These are phyloP conservation scores for Parus major DNA, from an alignment of 2,113 vertebrate species.

Conservation along the genomic window DNA sequence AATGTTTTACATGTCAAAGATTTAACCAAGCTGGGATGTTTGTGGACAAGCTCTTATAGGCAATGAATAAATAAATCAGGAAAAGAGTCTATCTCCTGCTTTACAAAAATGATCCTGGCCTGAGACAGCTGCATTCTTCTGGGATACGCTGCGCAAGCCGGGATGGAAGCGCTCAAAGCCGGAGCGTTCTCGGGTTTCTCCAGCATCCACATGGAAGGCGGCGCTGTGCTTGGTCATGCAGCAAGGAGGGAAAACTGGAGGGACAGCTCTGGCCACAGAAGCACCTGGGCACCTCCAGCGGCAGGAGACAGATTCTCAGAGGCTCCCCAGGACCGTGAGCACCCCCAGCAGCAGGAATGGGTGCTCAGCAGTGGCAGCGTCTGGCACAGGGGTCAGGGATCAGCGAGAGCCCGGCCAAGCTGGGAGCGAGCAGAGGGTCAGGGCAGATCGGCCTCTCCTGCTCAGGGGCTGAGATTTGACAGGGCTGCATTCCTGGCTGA, in stretches of 20 bases:
- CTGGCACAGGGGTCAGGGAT: slow-evolving; percentile 18
- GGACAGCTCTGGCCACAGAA: background rate
- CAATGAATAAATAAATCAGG: slow-evolving; percentile 49
- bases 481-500: slow-evolving; percentile 59
- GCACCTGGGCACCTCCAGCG: background rate
- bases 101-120: background rate
- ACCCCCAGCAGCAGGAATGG: background rate
- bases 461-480: slow-evolving; percentile 22
- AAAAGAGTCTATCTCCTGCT: background rate
- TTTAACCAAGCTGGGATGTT: slow-evolving; percentile 35
- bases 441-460: background rate
- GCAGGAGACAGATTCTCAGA: accelerated
- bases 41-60: background rate
- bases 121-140: background rate
- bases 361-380: background rate
- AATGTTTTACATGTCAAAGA: slow-evolving; percentile 27
- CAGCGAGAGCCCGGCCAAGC: background rate
- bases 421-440: slow-evolving; percentile 43
- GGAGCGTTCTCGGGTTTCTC: accelerated
- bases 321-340: background rate
- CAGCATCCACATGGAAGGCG: accelerated
- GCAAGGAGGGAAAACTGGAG: background rate
- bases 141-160: background rate
- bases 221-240: accelerated
- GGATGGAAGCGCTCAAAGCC: background rate